Base-by-base conservation (phyloP, 2,113 vertebrate species). In the Chrysochloris asiatica region DNA sequence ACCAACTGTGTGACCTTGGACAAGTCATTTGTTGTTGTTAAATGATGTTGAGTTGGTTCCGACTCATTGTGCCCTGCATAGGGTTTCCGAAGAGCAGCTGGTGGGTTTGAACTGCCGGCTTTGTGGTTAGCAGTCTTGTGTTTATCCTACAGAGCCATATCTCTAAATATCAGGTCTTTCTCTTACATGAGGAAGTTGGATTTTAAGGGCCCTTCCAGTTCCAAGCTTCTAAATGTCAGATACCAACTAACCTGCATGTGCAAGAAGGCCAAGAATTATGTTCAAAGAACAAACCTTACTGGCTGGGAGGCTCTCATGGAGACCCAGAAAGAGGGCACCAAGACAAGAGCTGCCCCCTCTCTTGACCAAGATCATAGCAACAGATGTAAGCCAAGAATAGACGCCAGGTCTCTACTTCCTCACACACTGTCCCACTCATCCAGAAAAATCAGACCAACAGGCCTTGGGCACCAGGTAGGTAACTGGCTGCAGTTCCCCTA, bases 341-440 rank as follows among this genome's bases (percentile, higher is more conserved):
- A 78, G 52, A 16, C 48, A 43, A 69, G 78, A 93, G 43, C 75
- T 38, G 54, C 59, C 77, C n/a, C 4, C 52, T 79, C 61, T 45
- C 30, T 65, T 75, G 17, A 41, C 54, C 56, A 92, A 83, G 61
- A 83, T 88, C 92, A 91, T 38, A 89, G 82, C 10, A 0, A 2
- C 21, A 41, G 88, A 82, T 69, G 36, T 13, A 77, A 95, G 71
- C 69, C 83, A 13, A 72, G 73, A 77, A 77, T 22, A 83, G 88
- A 81, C 81, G 21, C 17, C 1, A 52, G 56, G 48, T 78, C 43
- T 93, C 73, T 48, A 36, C 75, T 10, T 21, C 45, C 28, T 33
- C 63, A 16, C 16, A 8, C 72, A 48, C 45, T 3, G 1, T 47
- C 45, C 61, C 10, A 11, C 52, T 59, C 65, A 11, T 12, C 12